Percentiles rank a stretch among this genome's conserved stretches.
These are phyloP conservation scores for Ara ararauna DNA, from an alignment of 2,797 vertebrate genomes.

Conservation along the genomic window DNA sequence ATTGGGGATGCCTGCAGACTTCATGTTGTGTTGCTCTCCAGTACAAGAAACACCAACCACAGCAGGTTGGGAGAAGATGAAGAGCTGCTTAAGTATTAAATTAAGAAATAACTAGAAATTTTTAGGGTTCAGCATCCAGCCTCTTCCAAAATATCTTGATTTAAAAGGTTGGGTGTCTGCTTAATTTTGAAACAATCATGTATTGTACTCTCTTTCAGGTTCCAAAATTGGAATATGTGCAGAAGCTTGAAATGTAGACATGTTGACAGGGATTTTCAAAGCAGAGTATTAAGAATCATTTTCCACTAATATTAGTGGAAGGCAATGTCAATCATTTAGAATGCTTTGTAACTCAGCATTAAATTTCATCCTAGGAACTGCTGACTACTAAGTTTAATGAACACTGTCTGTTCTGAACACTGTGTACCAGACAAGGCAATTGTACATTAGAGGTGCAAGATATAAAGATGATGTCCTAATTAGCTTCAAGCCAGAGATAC, in stretches of 20 bases:
- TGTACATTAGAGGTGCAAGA: not conserved
- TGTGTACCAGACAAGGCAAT: not conserved
- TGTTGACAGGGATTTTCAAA: not conserved
- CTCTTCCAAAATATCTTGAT: not conserved
- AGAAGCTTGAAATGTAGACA: slow-evolving; percentile 22
- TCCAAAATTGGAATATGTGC: slow-evolving; percentile 7
- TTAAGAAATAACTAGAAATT: not conserved
- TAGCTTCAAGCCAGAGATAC: not conserved
- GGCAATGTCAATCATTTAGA: slow-evolving; percentile 19
- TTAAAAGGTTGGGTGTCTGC: not conserved
- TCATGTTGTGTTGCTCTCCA: fast-evolving
- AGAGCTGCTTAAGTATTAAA: not conserved
- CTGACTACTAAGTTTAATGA: not conserved
- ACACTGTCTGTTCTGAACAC: not conserved
- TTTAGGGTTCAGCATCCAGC: not conserved
- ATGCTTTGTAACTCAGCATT: not conserved
- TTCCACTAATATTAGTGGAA: slow-evolving; percentile 12
- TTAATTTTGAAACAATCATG: not conserved
- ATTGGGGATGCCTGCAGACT: not conserved
- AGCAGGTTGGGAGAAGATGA: not conserved
- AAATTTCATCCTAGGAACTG: not conserved
- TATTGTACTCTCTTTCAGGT: not conserved
- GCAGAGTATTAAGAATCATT: not conserved
- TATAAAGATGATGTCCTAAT: slow-evolving; percentile 1
- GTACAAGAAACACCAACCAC: not conserved